Base-by-base conservation (phyloP, 2,888 invertebrate genomes). In the Catocala sponsa region DNA sequence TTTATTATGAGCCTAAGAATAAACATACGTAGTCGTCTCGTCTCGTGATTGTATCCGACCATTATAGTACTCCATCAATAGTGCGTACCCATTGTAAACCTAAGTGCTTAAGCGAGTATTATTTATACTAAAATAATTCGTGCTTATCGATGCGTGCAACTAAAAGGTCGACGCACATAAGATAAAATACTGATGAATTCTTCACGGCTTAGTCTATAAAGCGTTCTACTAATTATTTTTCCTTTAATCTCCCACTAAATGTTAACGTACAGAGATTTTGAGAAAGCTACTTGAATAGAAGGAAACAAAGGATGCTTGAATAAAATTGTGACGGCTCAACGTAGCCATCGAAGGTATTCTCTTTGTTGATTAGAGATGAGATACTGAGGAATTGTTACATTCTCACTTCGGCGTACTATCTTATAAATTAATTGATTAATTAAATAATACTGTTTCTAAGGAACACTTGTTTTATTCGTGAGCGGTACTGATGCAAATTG, bases 251-350 rank as follows among this genome's bases (percentile, higher is more conserved):
- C 72, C 44, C 56, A 80, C 43, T 61, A 82, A 82, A 80, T 82
- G 81, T 81, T 80, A 78, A 81, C 74, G 74, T 82, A 84, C 88
- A 88, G 81, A 80, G 82, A 88, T 88, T 88, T 85, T 82, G 86
- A 83, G 80, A 82, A 85, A 54, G 51, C 47, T 51, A 82, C 80
- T 73, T 72, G 79, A 78, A 80, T 78, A 75, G 79, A 79, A 77
- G 78, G 80, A 87, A 89, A 89, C 89, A 91, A 90, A 88, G 85
- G 84, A 81, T 66, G 72, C 73, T 74, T 68, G 83, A 87, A 87
- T 86, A 85, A 86, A 91, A 87, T 87, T 80, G 79, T 80, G 81
- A 85, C 80, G 78, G 76, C 78, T 79, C 75, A 77, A 76, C 76
- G 79, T 80, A 79, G 80, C 85, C 79, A 84, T 85, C 84, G 81